Percentiles rank a stretch among this genome's conserved stretches.
phyloP scores from a whole-genome alignment of 2,797 vertebrate species.

The Pygocentrus nattereri region DNA sequence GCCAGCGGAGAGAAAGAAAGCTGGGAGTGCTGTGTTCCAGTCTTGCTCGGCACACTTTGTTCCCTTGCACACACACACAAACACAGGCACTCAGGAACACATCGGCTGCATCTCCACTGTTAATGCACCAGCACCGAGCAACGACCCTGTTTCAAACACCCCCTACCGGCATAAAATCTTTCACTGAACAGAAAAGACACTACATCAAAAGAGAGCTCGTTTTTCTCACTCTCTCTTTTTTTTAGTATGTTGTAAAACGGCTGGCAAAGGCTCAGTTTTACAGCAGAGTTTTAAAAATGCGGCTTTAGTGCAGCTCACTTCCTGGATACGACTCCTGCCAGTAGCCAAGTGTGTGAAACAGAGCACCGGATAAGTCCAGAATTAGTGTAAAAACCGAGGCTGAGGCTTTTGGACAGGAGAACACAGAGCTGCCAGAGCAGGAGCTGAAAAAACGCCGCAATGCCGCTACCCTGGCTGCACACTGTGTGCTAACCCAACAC shows the following conservation, averaged over 20 bases:
- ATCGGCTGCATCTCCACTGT: slow-evolving; percentile 33
- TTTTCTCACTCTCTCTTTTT: slow-evolving; percentile 20
- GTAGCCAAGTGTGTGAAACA: slow-evolving; percentile 52
- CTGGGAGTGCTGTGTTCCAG: slow-evolving; percentile 38
- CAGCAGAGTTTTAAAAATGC: slow-evolving; percentile 47
- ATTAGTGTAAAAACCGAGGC: slow-evolving; percentile 51
- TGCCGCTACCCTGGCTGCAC: slow-evolving; percentile 45
- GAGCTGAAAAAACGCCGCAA: slow-evolving; percentile 50
- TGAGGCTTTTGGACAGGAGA: slow-evolving; percentile 44
- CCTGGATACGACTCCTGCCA: slow-evolving; percentile 42
- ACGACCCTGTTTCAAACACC: slow-evolving; percentile 38
- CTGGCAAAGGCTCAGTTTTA: slow-evolving; percentile 40
- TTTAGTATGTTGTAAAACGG: slow-evolving; percentile 38
- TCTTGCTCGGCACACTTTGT: slow-evolving; percentile 57
- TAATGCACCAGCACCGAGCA: slow-evolving; percentile 34
- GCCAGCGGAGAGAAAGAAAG: slow-evolving; percentile 40
- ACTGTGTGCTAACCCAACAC: slow-evolving; percentile 48
- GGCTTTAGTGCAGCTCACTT: slow-evolving; percentile 47
- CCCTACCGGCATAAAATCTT: slow-evolving; percentile 33
- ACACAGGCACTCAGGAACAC: slow-evolving; percentile 48
- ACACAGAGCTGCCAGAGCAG: slow-evolving; percentile 46
- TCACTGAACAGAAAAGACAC: slow-evolving; percentile 31
- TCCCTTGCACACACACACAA: slow-evolving; percentile 46
- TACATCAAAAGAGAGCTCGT: slow-evolving; percentile 20
- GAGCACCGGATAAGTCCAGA: slow-evolving; percentile 47